Evolutionary conservation across 2,113 vertebrate genomes (phyloP), one percentile per base, ranked within the genome.

Genomic region (Morone saxatilis): DNA sequence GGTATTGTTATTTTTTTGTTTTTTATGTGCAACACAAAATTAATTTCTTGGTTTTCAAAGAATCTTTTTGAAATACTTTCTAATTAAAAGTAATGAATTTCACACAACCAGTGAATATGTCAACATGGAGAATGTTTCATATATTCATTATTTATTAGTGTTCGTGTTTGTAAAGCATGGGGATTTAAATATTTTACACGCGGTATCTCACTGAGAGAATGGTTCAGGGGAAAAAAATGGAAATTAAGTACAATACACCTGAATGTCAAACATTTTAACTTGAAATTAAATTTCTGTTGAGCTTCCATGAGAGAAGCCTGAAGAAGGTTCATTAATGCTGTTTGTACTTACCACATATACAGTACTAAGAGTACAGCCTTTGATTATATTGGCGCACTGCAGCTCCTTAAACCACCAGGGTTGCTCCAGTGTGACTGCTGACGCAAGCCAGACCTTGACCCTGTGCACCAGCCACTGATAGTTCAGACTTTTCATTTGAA

Each of bases 371-470:
- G 60, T 14, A 7, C 56, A 8, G 4, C 12, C 62, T 38, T 67
- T 83, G 70, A 80, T 85, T 71, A 76, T 54, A 60, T 51, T 76
- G 63, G 67, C 16, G 1, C 62, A 47, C 75, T 81, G 54, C 63
- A 47, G 85, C 81, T 85, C 36, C 51, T 70, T 11, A 70, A 84
- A 91, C 86, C 89, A 89, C 87, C 90, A 69, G 51, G 22, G 65
- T 61, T 72, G 75, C 38, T 78, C 62, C 36, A 45, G 19, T 10
- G 63, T 79, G 76, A 88, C 83, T 86, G 77, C 84, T 88, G 91
- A 93, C 76, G 22, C 80, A 81, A 91, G 74, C 83, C 92, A 94
- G 91, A 84, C 83, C 79, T 81, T 83, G 76, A 90, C 86, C 86
- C 79, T 40, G 41, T 62, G 57, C 89, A 71, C 57, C 62, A 71